Evolutionary conservation across 2,888 invertebrate genomes (phyloP).

Genomic region (Sminthurides aquaticus): DNA sequence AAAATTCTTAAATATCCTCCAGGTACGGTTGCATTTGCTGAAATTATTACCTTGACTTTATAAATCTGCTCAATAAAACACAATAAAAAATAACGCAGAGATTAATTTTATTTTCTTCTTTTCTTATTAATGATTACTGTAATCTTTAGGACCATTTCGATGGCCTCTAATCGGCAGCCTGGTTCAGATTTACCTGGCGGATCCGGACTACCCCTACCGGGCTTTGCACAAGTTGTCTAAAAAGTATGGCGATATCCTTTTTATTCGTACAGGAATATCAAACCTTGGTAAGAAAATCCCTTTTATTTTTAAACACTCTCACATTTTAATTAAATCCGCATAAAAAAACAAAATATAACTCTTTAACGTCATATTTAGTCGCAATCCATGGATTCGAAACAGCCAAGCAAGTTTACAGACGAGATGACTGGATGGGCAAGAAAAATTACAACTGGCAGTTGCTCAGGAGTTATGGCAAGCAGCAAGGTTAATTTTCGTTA

Average conservation of each 20-base stretch:
- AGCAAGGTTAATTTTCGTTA: no score
- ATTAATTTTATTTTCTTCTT: no score
- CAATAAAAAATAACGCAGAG: no score
- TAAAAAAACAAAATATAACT: no score
- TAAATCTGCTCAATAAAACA: no score
- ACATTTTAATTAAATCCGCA: no score
- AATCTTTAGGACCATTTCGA: not conserved
- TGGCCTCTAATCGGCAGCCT: not conserved
- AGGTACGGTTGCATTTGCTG: no score
- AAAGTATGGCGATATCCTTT: not conserved
- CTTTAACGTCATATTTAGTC: no score
- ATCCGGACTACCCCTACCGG: not conserved
- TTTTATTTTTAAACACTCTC: constrained; percentile 15
- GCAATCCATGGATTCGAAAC: constrained; percentile 28
- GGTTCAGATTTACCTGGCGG: not conserved
- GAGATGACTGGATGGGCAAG: constrained; percentile 25
- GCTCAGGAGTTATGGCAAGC: constrained; percentile 26
- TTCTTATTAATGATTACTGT: no score
- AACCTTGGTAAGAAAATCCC: not conserved
- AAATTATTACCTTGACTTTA: no score
- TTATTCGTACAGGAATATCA: not conserved
- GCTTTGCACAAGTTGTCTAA: not conserved
- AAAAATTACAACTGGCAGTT: constrained; percentile 18
- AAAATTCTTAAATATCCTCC: no score
- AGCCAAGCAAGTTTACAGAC: constrained; percentile 19